These are phyloP conservation scores for Trematomus loennbergii DNA, from an alignment of 2,113 vertebrate species.

Conservation along the genomic window DNA sequence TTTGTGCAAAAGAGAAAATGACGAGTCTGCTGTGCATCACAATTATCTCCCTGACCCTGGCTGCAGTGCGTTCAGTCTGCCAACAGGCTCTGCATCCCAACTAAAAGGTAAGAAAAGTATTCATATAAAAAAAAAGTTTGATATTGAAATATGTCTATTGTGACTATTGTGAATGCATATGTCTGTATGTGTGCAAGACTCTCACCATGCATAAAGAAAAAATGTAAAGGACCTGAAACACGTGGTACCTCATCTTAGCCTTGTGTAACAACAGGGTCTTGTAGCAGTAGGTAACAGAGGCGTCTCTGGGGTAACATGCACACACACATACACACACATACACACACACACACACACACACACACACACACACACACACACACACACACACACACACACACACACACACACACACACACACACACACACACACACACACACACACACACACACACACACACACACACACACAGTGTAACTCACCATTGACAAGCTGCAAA, in stretches of 20 bases:
- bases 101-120: slow-evolving; percentile 86
- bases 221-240: slow-evolving; percentile 28
- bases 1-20: slow-evolving; percentile 87
- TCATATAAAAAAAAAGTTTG: background rate
- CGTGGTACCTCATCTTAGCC: slow-evolving; percentile 40
- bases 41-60: slow-evolving; percentile 89
- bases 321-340: slow-evolving; percentile 44
- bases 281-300: slow-evolving; percentile 61
- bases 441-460: slow-evolving; percentile 48
- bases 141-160: background rate
- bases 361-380: slow-evolving; percentile 51
- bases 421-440: slow-evolving; percentile 42
- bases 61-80: slow-evolving; percentile 84
- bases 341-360: slow-evolving; percentile 52
- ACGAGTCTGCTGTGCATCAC: slow-evolving; percentile 89
- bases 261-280: slow-evolving; percentile 63
- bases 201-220: background rate
- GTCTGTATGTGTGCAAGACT: background rate
- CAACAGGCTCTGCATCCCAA: slow-evolving; percentile 68
- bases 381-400: slow-evolving; percentile 51
- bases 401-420: slow-evolving; percentile 46
- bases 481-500: slow-evolving; percentile 59
- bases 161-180: slow-evolving; percentile 7
- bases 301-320: slow-evolving; percentile 64
- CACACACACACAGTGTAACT: slow-evolving; percentile 58